Percentiles rank a stretch among this genome's conserved stretches.
Evolutionary conservation across 2,888 invertebrate genomes (phyloP).

Genomic region (Elaeidobius kamerunicus): DNA sequence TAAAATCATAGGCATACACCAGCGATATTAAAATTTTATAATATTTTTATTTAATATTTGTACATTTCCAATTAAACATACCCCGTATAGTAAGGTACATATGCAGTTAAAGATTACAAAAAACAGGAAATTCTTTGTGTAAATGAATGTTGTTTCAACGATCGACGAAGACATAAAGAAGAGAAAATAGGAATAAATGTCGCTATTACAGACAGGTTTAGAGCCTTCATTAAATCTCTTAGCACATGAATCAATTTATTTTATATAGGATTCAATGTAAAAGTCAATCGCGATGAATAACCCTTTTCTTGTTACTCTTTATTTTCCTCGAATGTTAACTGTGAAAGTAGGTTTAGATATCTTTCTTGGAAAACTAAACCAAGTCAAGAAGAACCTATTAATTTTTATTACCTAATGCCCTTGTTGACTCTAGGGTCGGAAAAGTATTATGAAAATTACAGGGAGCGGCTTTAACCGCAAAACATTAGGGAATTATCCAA

Average conservation of each 20-base stretch:
- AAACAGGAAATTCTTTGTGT: slow-evolving; percentile 12
- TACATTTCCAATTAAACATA: too few species aligned
- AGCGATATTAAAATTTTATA: too few species aligned
- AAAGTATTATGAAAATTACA: slow-evolving; percentile 10
- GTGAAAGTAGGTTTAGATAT: not conserved
- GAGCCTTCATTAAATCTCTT: slow-evolving; percentile 14
- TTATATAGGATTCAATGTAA: slow-evolving; percentile 8
- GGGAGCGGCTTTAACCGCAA: slow-evolving; percentile 7
- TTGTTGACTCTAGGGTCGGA: slow-evolving; percentile 13
- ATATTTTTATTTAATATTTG: too few species aligned
- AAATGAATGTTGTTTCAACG: slow-evolving; percentile 3
- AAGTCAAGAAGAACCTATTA: too few species aligned
- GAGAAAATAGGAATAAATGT: slow-evolving; percentile 13
- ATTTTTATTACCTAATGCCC: slow-evolving; percentile 1
- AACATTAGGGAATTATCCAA: not conserved
- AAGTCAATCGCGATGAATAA: slow-evolving; percentile 12
- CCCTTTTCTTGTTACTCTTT: slow-evolving; percentile 7
- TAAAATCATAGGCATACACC: too few species aligned
- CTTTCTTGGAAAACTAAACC: too few species aligned
- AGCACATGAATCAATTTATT: slow-evolving; percentile 24
- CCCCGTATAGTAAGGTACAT: too few species aligned
- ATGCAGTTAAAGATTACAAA: not conserved
- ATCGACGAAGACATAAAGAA: slow-evolving; percentile 8
- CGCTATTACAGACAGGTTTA: slow-evolving; percentile 17
- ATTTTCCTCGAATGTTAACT: slow-evolving; percentile 3